Conservation (phyloP, 2,113 vertebrate species). For the Eurypyga helias region DNA sequence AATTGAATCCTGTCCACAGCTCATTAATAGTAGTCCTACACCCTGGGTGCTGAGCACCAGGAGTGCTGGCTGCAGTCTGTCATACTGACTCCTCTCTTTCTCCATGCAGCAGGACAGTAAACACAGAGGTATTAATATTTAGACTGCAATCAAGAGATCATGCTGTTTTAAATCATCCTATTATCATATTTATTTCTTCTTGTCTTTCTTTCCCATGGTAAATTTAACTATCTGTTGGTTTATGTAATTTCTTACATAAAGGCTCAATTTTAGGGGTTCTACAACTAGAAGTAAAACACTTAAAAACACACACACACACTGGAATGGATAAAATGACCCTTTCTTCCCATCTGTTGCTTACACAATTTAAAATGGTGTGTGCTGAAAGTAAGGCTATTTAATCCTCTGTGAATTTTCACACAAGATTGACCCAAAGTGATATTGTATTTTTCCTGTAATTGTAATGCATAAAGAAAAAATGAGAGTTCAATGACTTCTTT, state of each 20-base stretch:
- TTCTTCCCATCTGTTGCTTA: conserved; percentile 43
- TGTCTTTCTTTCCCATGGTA: not conserved
- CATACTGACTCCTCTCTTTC: not conserved
- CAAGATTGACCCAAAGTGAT: not conserved
- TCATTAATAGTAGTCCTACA: not conserved
- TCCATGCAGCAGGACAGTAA: not conserved
- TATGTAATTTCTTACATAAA: conserved; percentile 33
- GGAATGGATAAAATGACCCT: not conserved
- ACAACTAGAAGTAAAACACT: not conserved
- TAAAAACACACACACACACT: not conserved
- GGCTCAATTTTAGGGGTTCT: not conserved
- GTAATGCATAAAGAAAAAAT: not conserved
- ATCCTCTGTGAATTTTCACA: conserved; percentile 19
- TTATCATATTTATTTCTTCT: conserved; percentile 42
- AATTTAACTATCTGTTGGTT: conserved; percentile 36
- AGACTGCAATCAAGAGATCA: conserved; percentile 31
- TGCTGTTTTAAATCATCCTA: conserved; percentile 46
- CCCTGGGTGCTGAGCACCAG: not conserved
- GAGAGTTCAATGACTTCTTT: not conserved
- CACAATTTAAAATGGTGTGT: not conserved
- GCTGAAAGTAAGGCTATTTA: not conserved
- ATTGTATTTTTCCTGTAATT: not conserved
- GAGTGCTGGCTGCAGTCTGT: not conserved
- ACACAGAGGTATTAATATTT: conserved; percentile 21
- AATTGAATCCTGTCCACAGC: not conserved